phyloP scores from a whole-genome alignment of 2,888 invertebrate genomes.

The Panorpa germanica region DNA sequence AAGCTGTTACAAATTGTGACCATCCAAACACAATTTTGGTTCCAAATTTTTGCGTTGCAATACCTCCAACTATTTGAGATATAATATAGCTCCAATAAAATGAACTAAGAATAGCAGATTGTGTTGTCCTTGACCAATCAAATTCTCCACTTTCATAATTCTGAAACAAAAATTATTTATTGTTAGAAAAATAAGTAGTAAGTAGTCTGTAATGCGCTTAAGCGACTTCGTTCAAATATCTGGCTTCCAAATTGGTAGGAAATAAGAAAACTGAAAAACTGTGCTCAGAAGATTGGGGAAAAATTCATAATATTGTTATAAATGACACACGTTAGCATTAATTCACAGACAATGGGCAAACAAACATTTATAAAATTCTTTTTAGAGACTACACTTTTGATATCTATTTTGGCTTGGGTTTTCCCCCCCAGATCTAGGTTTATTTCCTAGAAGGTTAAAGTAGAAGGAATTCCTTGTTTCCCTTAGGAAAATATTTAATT shows the following conservation, averaged over 20 bases:
- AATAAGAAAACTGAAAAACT: slow-evolving; percentile 3
- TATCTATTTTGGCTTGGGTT: no score
- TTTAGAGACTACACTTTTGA: no score
- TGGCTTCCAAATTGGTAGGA: slow-evolving; percentile 1
- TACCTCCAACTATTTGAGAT: slow-evolving; percentile 45
- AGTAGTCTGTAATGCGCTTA: no score
- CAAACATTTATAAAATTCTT: no score
- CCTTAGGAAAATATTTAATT: no score
- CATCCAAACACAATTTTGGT: slow-evolving; percentile 51
- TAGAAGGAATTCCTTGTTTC: no score
- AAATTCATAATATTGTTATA: no score
- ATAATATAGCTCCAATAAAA: slow-evolving; percentile 59
- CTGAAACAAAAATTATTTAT: slow-evolving; percentile 19
- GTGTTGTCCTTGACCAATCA: slow-evolving; percentile 41
- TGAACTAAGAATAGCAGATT: slow-evolving; percentile 42
- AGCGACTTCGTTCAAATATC: neutral
- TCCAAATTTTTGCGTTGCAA: slow-evolving; percentile 48
- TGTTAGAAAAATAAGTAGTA: no score
- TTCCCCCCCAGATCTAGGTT: no score
- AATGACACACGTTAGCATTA: no score
- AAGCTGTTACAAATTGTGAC: slow-evolving; percentile 46
- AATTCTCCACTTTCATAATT: slow-evolving; percentile 32
- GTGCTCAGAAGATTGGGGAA: neutral
- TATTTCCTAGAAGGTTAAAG: no score
- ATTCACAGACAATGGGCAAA: no score